These are phyloP conservation scores for Piezodorus guildinii DNA, from an alignment of 1,140 invertebrate genomes.

Conservation along the genomic window DNA sequence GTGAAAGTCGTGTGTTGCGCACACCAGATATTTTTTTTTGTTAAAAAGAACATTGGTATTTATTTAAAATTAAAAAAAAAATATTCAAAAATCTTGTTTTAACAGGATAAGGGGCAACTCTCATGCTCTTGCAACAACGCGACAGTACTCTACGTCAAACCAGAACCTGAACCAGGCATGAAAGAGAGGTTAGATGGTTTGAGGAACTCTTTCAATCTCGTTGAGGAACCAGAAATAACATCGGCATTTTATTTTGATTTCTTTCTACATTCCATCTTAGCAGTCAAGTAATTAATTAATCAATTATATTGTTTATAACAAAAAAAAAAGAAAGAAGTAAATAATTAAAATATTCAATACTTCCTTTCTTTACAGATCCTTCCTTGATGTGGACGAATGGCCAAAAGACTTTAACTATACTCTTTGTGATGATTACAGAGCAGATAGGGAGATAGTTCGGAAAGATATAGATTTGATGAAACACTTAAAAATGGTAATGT, in stretches of 20 bases:
- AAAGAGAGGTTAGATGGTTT: conserved; percentile 51
- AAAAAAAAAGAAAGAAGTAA: neutral
- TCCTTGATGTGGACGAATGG: conserved; percentile 52
- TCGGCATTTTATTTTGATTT: conserved; percentile 81
- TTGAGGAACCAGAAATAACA: conserved; percentile 53
- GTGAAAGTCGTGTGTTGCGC: too few species aligned
- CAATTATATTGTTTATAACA: neutral
- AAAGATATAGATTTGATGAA: conserved; percentile 36
- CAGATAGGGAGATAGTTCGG: conserved; percentile 51
- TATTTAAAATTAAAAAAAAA: neutral
- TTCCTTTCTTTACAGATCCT: conserved; percentile 28
- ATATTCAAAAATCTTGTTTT: conserved; percentile 1
- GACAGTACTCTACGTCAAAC: conserved; percentile 51
- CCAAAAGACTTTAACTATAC: conserved; percentile 55
- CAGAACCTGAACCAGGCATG: conserved; percentile 45
- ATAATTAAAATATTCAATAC: neutral
- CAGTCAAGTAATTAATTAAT: conserved; percentile 52
- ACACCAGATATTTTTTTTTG: too few species aligned
- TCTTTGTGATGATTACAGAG: conserved; percentile 62
- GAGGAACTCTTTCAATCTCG: conserved; percentile 53
- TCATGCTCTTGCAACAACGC: conserved; percentile 55
- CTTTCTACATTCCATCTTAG: conserved; percentile 53
- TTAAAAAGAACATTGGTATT: too few species aligned
- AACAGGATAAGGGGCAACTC: conserved; percentile 51
- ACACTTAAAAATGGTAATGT: conserved; percentile 34